Evolutionary conservation across 2,797 vertebrate species (phyloP), one percentile per base, ranked within the genome.

Genomic region (Silurus lanzhouensis): DNA sequence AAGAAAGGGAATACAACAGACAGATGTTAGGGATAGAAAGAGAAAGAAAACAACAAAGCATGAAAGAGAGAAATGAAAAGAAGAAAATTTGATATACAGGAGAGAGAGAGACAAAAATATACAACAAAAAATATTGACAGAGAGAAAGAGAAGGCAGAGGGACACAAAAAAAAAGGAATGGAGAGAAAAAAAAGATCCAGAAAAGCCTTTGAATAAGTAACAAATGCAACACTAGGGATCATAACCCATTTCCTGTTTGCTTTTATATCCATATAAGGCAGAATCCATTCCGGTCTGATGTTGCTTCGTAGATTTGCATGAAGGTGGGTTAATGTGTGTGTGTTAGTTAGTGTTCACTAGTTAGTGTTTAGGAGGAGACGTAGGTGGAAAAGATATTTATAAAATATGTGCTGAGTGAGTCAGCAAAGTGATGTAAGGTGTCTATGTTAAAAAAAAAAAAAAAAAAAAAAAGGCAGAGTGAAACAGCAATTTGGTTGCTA

Each of bases 401-500:
- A 83, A 84, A 38, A 85, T 84, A 81, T 81, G 19, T 44, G 12
- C 22, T 61, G 81, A 83, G 84, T 92, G 91, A 89, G 92, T 91
- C 92, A 92, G 91, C 89, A 88, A 38, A 88, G 48, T 83, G 85
- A 60, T 78, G 27, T 22, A 78, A 60, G 57, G 27, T 57, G 48
- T 17, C 7, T 9, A 57, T 57, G 38, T 52, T 7, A n/a, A n/a
- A n/a, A n/a, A n/a, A n/a, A 27, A 27, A 27, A 27, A 27, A 27
- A 87, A 87, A 72, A 91, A 90, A 91, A 90, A 90, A 91, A 90
- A 89, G 87, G 91, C 82, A 91, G 79, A 72, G 22, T 78, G 46
- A 68, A 72, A 87, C 90, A 88, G 58, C 58, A 61, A 78, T 44
- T 78, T 78, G 76, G 27, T 90, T 90, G 89, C 86, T 91, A 89